These are phyloP conservation scores for Propithecus perrieri DNA, from an alignment of 2,797 vertebrate species.

Conservation along the genomic window DNA sequence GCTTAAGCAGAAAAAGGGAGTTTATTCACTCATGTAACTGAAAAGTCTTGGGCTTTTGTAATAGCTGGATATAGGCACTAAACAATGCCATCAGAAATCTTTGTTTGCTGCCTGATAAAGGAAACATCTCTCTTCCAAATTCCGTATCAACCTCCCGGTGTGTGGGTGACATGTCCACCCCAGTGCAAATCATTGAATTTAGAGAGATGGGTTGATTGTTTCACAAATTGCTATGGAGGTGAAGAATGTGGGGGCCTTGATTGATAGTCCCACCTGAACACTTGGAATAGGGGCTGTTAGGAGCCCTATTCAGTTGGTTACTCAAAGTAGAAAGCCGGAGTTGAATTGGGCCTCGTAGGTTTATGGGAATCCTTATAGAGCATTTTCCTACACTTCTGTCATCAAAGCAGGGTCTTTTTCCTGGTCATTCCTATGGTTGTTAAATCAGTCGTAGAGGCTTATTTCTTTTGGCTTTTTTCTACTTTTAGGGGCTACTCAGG, in stretches of 20 bases:
- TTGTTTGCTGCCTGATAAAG: background rate
- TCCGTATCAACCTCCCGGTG: fast-evolving
- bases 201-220: background rate
- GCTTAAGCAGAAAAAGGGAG: background rate
- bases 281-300: background rate
- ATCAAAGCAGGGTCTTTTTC: background rate
- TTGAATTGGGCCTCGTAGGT: background rate
- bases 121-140: background rate
- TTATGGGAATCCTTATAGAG: background rate
- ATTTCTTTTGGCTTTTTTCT: background rate
- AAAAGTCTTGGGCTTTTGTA: background rate
- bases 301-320: background rate
- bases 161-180: background rate
- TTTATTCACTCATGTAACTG: background rate
- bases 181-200: background rate
- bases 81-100: background rate
- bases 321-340: background rate
- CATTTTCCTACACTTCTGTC: background rate
- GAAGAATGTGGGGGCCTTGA: background rate
- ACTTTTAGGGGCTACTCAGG: background rate
- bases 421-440: background rate
- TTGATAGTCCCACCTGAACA: background rate
- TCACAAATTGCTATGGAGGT: background rate
- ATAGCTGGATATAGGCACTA: background rate
- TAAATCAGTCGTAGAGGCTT: background rate